phyloP scores from a whole-genome alignment of 2,888 invertebrate species.

The Agonopterix subpropinquella region DNA sequence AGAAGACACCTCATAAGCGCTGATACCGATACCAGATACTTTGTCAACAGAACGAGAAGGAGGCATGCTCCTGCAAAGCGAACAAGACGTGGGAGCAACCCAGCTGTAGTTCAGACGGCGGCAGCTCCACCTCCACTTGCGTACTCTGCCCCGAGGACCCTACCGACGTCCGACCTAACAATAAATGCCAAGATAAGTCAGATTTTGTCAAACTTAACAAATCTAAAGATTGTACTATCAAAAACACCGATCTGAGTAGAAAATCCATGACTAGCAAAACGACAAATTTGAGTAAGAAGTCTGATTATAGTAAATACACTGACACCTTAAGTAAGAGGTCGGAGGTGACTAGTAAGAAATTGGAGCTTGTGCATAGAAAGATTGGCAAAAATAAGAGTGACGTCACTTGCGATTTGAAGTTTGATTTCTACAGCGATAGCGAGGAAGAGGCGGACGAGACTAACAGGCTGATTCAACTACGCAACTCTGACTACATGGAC shows the following conservation, averaged over 20 bases:
- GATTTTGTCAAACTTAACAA: constrained; percentile 19
- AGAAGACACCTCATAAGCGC: background rate
- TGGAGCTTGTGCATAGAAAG: constrained; percentile 18
- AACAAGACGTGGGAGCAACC: constrained; percentile 35
- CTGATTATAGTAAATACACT: constrained; percentile 30
- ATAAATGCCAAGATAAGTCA: constrained; percentile 39
- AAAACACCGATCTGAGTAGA: constrained; percentile 14
- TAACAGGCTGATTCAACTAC: constrained; percentile 46
- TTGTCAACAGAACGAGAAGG: constrained; percentile 58
- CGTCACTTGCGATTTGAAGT: constrained; percentile 41
- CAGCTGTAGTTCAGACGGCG: constrained; percentile 26
- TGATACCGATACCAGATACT: constrained; percentile 30
- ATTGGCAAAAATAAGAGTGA: constrained; percentile 31
- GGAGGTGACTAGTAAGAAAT: constrained; percentile 36
- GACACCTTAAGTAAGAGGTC: constrained; percentile 32
- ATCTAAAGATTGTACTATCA: constrained; percentile 14
- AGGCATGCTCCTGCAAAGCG: constrained; percentile 43
- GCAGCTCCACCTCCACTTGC: constrained; percentile 57
- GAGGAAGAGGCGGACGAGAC: constrained; percentile 54
- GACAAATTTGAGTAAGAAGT: constrained; percentile 26
- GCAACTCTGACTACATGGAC: constrained; percentile 52
- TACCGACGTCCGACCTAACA: constrained; percentile 11
- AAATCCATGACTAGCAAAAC: constrained; percentile 30
- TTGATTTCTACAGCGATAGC: constrained; percentile 47
- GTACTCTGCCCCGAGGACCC: constrained; percentile 47